Base-by-base conservation (phyloP, 1,140 invertebrate species). In the Samia ricini region DNA sequence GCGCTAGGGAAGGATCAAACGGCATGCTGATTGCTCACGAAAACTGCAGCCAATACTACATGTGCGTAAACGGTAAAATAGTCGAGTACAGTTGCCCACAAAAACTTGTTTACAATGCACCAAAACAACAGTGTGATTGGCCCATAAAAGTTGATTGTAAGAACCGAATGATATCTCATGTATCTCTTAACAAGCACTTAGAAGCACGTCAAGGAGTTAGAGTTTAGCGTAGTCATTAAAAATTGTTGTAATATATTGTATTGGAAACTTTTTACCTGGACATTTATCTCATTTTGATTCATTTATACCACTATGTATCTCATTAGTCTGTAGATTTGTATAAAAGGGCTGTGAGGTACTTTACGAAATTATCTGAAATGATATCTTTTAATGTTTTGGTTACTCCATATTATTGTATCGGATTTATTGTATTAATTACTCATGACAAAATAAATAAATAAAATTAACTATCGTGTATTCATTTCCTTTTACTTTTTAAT, bases 111-210 rank as follows among this genome's bases (percentile, higher is more conserved):
- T 94, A 92, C 72, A 93, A 94, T 76, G 89, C 93, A 42, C 56
- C 82, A 20, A 70, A 71, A 12, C 81, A 93, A 82, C 76, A 91
- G 55, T 92, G 95, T 77, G 91, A 95, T 71, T 91, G 93, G 92
- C 85, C 93, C 48, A 61, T 90, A 62, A 81, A 91, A 67, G 92
- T 96, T 7, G 49, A 64, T 2, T 81, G 78, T 58, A 67, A 64
- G 5, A 61, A 64, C 19, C 62, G 74, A 61, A 22, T 56, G 15
- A 15, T 18, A 33, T 26, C 26, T n/a, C 19, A n/a, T 18, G 15
- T n/a, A 12, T 61, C 63, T n/a, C 48, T 69, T 10, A 66, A 69
- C 58, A 72, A 72, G 50, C 63, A 72, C 58, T 57, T 56, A 22
- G 54, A 60, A 49, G 60, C 65, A 24, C 61, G 64, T 7, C 56